Evolutionary conservation across 2,888 invertebrate species (phyloP).

Genomic region (Rhagonycha lutea): DNA sequence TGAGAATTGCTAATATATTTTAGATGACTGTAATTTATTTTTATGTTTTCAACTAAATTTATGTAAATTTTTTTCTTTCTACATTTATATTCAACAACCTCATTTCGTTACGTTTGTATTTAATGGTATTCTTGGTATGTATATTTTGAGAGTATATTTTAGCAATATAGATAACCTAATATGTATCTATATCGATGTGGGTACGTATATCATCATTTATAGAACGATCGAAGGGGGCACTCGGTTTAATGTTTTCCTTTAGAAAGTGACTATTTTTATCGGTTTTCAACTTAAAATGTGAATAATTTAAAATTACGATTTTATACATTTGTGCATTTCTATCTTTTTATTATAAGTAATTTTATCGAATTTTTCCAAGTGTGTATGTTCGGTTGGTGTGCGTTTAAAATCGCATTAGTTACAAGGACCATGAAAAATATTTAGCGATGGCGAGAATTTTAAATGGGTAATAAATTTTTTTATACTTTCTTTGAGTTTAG

Average conservation of each 20-base stretch:
- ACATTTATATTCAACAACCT: conserved; percentile 41
- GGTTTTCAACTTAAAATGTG: neutral
- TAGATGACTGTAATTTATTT: conserved; percentile 45
- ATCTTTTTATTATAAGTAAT: neutral
- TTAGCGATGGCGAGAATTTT: conserved; percentile 17
- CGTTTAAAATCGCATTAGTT: neutral
- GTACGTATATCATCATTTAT: conserved; percentile 38
- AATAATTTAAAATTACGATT: neutral
- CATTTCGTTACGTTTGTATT: conserved; percentile 41
- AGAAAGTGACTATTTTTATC: neutral
- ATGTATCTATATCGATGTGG: conserved; percentile 5
- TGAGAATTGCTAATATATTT: conserved; percentile 42
- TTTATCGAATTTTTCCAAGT: neutral
- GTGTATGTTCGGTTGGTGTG: neutral
- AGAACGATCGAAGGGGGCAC: conserved; percentile 24
- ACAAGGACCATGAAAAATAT: neutral
- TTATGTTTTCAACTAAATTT: conserved; percentile 42
- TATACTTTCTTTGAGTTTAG: conserved; percentile 23
- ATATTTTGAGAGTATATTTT: conserved; percentile 32
- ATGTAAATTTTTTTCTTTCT: conserved; percentile 37
- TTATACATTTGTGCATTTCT: neutral
- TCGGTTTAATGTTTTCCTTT: neutral
- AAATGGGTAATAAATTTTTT: conserved; percentile 16
- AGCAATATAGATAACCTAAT: conserved; percentile 30
- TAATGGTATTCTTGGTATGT: conserved; percentile 38